Percentiles rank a stretch among this genome's conserved stretches.
Conservation (phyloP, 2,888 invertebrate genomes). For the Steinernema hermaphroditum region DNA sequence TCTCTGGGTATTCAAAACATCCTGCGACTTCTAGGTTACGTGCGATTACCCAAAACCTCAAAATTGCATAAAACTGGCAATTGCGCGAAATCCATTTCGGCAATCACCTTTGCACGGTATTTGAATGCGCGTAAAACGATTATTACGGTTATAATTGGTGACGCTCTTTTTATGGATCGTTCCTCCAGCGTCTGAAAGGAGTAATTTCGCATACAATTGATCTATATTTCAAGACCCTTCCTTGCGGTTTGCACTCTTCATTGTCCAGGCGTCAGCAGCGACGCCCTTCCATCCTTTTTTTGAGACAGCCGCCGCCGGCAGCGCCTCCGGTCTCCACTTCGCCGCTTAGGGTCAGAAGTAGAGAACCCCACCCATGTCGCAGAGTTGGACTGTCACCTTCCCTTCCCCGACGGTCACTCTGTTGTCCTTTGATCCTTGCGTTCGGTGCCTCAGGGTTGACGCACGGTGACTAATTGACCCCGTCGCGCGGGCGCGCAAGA, state of each 20-base stretch:
- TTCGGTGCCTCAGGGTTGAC: slow-evolving; percentile 29
- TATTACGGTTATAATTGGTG: slow-evolving; percentile 20
- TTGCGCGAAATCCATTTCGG: too few species aligned
- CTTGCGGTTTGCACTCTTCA: slow-evolving; percentile 31
- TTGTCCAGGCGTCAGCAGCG: neutral
- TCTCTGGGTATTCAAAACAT: too few species aligned
- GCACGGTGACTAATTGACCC: slow-evolving; percentile 31
- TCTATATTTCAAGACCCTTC: slow-evolving; percentile 28
- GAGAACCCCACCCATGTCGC: slow-evolving; percentile 27
- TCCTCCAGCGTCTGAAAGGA: slow-evolving; percentile 12
- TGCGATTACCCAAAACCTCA: too few species aligned
- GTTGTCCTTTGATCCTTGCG: slow-evolving; percentile 30
- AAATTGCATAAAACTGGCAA: too few species aligned
- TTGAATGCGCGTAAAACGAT: slow-evolving; percentile 26
- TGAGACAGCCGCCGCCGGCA: neutral
- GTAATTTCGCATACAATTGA: slow-evolving; percentile 31
- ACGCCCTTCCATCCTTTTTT: slow-evolving; percentile 15
- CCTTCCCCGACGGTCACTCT: slow-evolving; percentile 25
- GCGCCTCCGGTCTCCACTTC: neutral
- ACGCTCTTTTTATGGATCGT: slow-evolving; percentile 26
- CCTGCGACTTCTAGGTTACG: too few species aligned
- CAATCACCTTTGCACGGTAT: too few species aligned
- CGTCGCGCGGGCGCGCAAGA: slow-evolving; percentile 23
- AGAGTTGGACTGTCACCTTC: slow-evolving; percentile 22
- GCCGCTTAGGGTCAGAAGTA: neutral